These are phyloP conservation scores for Nyctalus aviator DNA, from an alignment of 2,797 vertebrate species.

Conservation along the genomic window DNA sequence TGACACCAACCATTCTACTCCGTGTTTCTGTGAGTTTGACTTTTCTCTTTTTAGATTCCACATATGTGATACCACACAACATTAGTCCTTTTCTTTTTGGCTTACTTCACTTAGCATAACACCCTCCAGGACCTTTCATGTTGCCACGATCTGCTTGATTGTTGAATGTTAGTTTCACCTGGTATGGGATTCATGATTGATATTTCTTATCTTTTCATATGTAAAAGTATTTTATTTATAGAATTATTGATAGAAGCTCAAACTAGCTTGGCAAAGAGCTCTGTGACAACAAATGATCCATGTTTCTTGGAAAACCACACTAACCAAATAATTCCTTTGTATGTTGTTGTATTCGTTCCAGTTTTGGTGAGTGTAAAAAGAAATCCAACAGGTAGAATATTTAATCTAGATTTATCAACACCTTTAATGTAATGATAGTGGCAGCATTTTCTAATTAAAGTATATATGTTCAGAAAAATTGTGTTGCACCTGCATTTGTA, in stretches of 20 bases:
- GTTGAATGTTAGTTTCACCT: background rate
- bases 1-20: background rate
- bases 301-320: slow-evolving; percentile 56
- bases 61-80: background rate
- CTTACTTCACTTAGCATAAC: background rate
- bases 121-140: background rate
- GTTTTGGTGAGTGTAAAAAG: slow-evolving; percentile 78
- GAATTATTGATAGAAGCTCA: background rate
- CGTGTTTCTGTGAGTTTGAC: background rate
- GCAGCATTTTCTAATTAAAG: slow-evolving; percentile 42
- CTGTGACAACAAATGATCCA: background rate
- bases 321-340: slow-evolving; percentile 75
- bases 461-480: slow-evolving; percentile 54
- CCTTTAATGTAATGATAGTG: background rate
- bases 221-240: slow-evolving; percentile 48
- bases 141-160: background rate
- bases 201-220: background rate
- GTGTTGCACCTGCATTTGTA: background rate
- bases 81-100: background rate
- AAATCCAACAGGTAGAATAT: background rate
- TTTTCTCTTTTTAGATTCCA: background rate
- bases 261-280: slow-evolving; percentile 48
- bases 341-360: slow-evolving; percentile 62
- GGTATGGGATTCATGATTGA: background rate
- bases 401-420: slow-evolving; percentile 15